Evolutionary conservation across 2,797 vertebrate species (phyloP).

Genomic region (Danio tinwini): DNA sequence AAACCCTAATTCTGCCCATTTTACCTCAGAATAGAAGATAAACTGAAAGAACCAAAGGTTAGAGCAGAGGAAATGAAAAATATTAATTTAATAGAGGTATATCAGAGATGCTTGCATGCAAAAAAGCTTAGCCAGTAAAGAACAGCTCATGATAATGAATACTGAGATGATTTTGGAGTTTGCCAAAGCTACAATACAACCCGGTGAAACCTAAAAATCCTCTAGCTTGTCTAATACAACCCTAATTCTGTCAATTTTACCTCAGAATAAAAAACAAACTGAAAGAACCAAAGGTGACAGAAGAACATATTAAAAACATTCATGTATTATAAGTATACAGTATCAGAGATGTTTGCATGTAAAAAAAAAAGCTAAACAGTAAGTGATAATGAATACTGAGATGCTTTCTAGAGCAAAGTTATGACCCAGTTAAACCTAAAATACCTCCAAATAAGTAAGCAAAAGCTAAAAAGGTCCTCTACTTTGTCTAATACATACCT

Average conservation of each 20-base stretch:
- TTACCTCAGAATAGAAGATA: slow-evolving; percentile 26
- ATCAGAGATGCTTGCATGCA: background rate
- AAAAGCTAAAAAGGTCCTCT: slow-evolving; percentile 48
- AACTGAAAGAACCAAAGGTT: background rate
- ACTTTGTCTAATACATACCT: slow-evolving; percentile 52
- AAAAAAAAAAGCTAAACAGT: background rate
- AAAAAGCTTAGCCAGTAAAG: background rate
- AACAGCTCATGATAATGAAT: slow-evolving; percentile 4
- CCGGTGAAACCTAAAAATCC: slow-evolving; percentile 43
- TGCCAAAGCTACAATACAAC: slow-evolving; percentile 37
- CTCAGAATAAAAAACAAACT: slow-evolving; percentile 40
- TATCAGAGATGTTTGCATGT: background rate
- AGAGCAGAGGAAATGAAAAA: background rate
- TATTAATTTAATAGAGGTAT: background rate
- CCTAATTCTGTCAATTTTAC: slow-evolving; percentile 59
- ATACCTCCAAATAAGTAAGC: slow-evolving; percentile 18
- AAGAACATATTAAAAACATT: background rate
- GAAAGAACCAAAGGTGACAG: background rate
- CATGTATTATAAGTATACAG: background rate
- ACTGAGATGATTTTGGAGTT: background rate
- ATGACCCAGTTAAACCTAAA: slow-evolving; percentile 15
- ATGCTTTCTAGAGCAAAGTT: slow-evolving; percentile 30
- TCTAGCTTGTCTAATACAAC: slow-evolving; percentile 51
- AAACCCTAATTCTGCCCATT: slow-evolving; percentile 61
- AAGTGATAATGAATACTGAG: background rate